These are phyloP conservation scores for Nomada flava DNA, from an alignment of 2,888 invertebrate species.

Conservation along the genomic window DNA sequence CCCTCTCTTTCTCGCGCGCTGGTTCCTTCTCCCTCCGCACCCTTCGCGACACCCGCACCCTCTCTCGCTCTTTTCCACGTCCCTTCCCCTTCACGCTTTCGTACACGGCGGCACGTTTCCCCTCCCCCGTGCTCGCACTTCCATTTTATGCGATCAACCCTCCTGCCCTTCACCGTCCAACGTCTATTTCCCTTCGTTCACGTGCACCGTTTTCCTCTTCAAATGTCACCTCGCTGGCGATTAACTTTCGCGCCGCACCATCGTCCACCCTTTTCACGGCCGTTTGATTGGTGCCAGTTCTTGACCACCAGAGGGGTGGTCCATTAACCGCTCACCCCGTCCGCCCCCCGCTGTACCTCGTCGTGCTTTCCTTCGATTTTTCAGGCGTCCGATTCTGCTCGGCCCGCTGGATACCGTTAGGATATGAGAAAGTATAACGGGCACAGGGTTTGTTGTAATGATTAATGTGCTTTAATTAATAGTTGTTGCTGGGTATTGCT, in stretches of 20 bases:
- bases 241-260: conserved; percentile 64
- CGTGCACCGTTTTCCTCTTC: conserved; percentile 63
- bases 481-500: background rate
- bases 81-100: conserved; percentile 10
- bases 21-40: conserved; percentile 26
- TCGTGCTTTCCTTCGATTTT: conserved; percentile 37
- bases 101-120: background rate
- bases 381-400: background rate
- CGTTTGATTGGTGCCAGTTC: conserved; percentile 65
- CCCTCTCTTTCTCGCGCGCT: conserved; percentile 31
- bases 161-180: background rate
- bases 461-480: conserved; percentile 11
- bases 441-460: background rate
- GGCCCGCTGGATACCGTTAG: background rate
- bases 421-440: background rate
- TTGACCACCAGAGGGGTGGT: conserved; percentile 62
- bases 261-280: conserved; percentile 58
- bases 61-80: conserved; percentile 9
- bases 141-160: conserved; percentile 64
- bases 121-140: conserved; percentile 50
- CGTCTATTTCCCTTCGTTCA: conserved; percentile 61
- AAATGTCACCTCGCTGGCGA: conserved; percentile 71
- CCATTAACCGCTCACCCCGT: conserved; percentile 63
- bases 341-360: conserved; percentile 16
- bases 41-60: conserved; percentile 44